Base-by-base conservation (phyloP, 2,888 invertebrate genomes). In the Tolmerus cingulatus region DNA sequence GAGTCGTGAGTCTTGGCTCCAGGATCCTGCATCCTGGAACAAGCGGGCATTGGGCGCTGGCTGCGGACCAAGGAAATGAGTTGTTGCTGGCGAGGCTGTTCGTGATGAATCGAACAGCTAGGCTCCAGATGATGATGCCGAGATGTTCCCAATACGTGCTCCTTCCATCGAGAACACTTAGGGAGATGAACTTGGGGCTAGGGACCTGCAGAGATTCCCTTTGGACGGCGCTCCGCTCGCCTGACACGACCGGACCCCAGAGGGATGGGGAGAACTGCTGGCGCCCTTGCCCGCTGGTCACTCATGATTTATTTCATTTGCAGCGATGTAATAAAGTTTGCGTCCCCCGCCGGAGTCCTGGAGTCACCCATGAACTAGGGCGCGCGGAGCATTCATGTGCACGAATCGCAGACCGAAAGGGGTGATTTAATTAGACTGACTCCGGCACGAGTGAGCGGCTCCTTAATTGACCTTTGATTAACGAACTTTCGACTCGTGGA, bases 51-150 rank as follows among this genome's bases (percentile, higher is more conserved):
- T 27, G n/a, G 43, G 78, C n/a, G 23, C 82, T 87, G 82, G 87
- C 87, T 55, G 16, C n/a, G 43, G 23, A 87, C 87, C 87, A 87
- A 87, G 74, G 74, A 86, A 74, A 87, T 87, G 74, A 87, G 87
- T 81, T 87, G 87, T 87, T 87, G 87, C 87, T 74, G 51, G 46
- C 55, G 51, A 79, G 51, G 51, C 79, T 40, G 51, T 79, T 79
- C 79, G 46, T 51, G 79, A 79, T 79, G 79, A 79, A 79, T 79
- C 51, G 51, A 46, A 51, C 51, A 51, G 51, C 19, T 23, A 76
- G 37, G 51, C 27, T 27, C 27, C 12, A 78, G 43, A 43, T n/a
- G 79, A 78, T n/a, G 30, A 51, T 30, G 46, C 30, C 79, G 30
- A 12, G 51, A 51, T 46, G 79, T 51, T 37, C 8, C 37, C 37